Base-by-base conservation (phyloP, 2,797 vertebrate species). In the Oophaga sylvatica region DNA sequence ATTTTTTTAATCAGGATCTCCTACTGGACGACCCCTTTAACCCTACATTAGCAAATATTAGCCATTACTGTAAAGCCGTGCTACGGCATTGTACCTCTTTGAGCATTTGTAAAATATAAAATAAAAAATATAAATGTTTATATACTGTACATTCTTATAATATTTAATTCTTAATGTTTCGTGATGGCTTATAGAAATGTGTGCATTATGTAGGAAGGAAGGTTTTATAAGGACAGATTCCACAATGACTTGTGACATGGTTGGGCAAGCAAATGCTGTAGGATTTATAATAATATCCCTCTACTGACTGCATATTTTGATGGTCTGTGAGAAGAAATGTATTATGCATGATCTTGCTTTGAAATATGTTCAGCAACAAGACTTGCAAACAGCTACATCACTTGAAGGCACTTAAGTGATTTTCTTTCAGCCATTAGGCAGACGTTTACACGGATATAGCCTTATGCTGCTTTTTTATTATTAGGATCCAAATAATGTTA, bases 331-430 rank as follows among this genome's bases (percentile, higher is more conserved):
- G 71, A 84, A 76, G 59, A 83, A 83, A 84, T 84, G 83, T 77
- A 84, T 84, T 75, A 84, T 84, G 83, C 83, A 84, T 84, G 71
- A 84, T 84, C 31, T 59, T 53, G 22, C 71, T 84, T 84, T 84
- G 83, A 84, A 84, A 84, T 76, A 84, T 83, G 81, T 83, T 73
- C 81, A 53, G 81, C 67, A 83, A 83, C 81, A 83, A 83, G 81
- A 41, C 81, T 71, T 73, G 53, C 81, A 83, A 84, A 84, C 70
- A 76, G 83, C 83, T 84, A 84, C 71, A 84, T 84, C 83, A 84
- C 83, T 84, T 84, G 70, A 84, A 84, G 83, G 83, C 83, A 84
- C 83, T 84, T 84, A 84, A 84, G 83, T 84, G 83, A 84, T 84
- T 84, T 84, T 84, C 48, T 82, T 84, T 76, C 71, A 77, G 59